Conservation (phyloP, 1,140 invertebrate genomes). For the Drosophila pachea region DNA sequence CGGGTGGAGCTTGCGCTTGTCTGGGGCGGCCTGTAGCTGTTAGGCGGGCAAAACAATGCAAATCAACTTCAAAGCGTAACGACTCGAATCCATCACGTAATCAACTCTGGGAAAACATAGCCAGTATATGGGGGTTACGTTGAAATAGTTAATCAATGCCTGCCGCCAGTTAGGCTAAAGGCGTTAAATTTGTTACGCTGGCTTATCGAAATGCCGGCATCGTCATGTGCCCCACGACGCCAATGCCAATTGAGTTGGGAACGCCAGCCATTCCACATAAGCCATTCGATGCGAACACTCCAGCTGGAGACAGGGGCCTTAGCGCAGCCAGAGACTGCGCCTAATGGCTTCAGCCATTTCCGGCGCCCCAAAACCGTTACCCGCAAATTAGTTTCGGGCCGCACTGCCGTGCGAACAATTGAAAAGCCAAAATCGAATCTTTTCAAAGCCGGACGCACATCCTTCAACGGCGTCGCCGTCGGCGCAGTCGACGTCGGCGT, state of each 20-base stretch:
- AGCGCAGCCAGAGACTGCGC: conserved; percentile 31
- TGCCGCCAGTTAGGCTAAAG: conserved; percentile 18
- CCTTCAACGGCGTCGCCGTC: conserved; percentile 48
- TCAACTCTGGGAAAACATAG: conserved; percentile 52
- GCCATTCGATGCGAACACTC: conserved; percentile 61
- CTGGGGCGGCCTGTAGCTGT: not conserved
- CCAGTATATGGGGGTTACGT: conserved; percentile 25
- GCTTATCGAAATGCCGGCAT: conserved; percentile 70
- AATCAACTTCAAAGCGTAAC: conserved; percentile 51
- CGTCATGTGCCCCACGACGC: conserved; percentile 59
- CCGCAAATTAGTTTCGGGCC: conserved; percentile 72
- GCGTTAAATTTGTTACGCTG: conserved; percentile 69
- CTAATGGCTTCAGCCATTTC: conserved; percentile 75
- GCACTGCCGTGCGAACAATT: conserved; percentile 69
- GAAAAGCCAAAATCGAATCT: conserved; percentile 74
- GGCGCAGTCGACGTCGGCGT: conserved; percentile 7
- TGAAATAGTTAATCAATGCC: conserved; percentile 72
- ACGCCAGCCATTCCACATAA: conserved; percentile 49
- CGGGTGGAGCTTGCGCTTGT: not conserved
- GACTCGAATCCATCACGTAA: conserved; percentile 71
- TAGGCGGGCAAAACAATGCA: conserved; percentile 36
- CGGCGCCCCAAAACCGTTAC: conserved; percentile 69
- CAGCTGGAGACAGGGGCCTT: conserved; percentile 34
- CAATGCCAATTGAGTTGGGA: conserved; percentile 1
- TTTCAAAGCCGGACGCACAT: conserved; percentile 60